Conservation (phyloP, 2,113 vertebrate species). For the Dromaius novaehollandiae region DNA sequence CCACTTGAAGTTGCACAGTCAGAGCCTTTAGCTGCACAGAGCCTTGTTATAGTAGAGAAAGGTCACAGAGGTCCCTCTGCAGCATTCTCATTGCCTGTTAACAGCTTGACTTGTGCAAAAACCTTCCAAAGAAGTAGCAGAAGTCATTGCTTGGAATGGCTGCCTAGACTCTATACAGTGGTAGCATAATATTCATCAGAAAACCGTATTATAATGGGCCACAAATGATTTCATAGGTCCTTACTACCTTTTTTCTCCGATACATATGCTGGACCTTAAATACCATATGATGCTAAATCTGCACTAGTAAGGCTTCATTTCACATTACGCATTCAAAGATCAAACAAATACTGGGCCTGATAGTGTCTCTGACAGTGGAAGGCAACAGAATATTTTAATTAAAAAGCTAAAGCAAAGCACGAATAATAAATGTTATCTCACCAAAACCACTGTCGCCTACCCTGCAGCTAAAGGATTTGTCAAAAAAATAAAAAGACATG, state of each 20-base stretch:
- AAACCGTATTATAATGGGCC: neutral
- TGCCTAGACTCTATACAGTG: neutral
- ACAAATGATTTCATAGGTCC: neutral
- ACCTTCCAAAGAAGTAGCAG: neutral
- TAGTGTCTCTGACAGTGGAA: constrained; percentile 73
- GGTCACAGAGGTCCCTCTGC: neutral
- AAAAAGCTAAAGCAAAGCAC: constrained; percentile 78
- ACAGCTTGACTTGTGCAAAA: neutral
- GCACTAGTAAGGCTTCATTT: neutral
- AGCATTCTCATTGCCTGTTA: neutral
- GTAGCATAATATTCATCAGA: neutral
- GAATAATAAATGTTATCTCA: constrained; percentile 79
- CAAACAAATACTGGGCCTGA: neutral
- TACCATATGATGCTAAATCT: neutral
- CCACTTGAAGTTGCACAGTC: neutral
- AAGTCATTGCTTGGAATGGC: neutral
- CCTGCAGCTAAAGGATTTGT: constrained; percentile 54
- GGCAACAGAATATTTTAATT: constrained; percentile 72
- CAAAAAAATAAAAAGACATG: constrained; percentile 68
- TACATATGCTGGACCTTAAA: neutral
- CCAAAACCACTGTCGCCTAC: constrained; percentile 72
- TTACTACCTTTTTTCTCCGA: neutral
- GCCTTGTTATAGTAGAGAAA: neutral
- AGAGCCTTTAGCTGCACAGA: rapidly evolving
- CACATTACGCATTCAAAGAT: neutral